Evolutionary conservation across 2,888 invertebrate genomes (phyloP), one percentile per base, ranked within the genome.

Genomic region (Lasioglossum zephyrum): DNA sequence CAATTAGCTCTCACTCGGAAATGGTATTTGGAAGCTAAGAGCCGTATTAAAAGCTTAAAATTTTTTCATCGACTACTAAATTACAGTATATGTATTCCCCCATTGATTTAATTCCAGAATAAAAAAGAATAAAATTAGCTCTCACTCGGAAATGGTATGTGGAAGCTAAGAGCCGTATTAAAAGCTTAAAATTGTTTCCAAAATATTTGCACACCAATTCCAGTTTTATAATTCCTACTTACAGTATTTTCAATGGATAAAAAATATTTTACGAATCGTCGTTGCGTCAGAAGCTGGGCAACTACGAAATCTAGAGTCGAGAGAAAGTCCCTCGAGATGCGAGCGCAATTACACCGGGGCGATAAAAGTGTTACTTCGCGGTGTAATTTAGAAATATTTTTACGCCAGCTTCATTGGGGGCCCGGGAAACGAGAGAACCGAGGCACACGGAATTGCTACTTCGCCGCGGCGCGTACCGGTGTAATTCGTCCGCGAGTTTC

Each of bases 301-400:
- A 84, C 90, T 84, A 82, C 82, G 85, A 88, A 89, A 90, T 79
- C 78, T 75, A 79, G 78, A 80, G 70, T 77, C 76, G 85, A 69
- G 82, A 87, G 89, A 89, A 92, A 90, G 90, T 86, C 60, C 73
- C 77, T 83, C 85, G 85, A 82, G 84, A 88, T 86, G 87, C 87
- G 80, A 82, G 81, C 77, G 91, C 89, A 91, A 92, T 90, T 89
- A 87, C 90, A 84, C 69, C 73, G 88, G 66, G 69, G 84, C 81
- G 87, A 90, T 90, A 88, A 90, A 90, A 90, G 84, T 87, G 87
- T 85, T 82, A 80, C 82, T 87, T 87, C 87, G 82, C 88, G 83
- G 82, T 82, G 85, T 84, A 90, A 89, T 90, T 89, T 90, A 82
- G 87, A 79, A 76, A 81, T 86, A 79, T 89, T 89, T 90, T 90